Evolutionary conservation across 2,113 vertebrate species (phyloP).

Genomic region (Aptenodytes forsteri): DNA sequence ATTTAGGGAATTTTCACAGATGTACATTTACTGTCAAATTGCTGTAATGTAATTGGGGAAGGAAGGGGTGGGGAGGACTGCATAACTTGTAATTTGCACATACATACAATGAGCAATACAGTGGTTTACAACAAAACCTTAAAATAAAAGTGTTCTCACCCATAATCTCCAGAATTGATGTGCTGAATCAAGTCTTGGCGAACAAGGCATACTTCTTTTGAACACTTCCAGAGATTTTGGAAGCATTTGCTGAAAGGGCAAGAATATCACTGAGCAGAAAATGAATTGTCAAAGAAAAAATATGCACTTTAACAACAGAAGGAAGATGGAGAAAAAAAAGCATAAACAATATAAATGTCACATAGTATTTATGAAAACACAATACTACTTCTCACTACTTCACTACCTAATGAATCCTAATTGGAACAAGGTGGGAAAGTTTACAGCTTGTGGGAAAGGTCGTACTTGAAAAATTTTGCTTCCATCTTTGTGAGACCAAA

Average conservation of each 20-base stretch:
- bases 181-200: constrained; percentile 68
- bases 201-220: constrained; percentile 68
- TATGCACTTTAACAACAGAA: neutral
- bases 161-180: constrained; percentile 73
- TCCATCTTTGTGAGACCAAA: neutral
- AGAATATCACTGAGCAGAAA: neutral
- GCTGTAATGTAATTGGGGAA: neutral
- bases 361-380: neutral
- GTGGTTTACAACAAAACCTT: neutral
- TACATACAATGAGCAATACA: neutral
- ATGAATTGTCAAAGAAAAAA: neutral
- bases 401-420: neutral
- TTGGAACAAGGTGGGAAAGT: neutral
- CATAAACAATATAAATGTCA: neutral
- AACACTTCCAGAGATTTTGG: constrained; percentile 70
- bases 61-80: neutral
- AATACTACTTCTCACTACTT: neutral
- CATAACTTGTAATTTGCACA: neutral
- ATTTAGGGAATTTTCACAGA: neutral
- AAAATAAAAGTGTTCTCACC: constrained; percentile 66
- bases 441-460: neutral
- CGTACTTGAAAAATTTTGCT: neutral
- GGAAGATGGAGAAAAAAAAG: neutral
- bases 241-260: constrained; percentile 70
- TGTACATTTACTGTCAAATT: neutral